Base-by-base conservation (phyloP, 1,140 invertebrate species). In the Drosophila mauritiana region DNA sequence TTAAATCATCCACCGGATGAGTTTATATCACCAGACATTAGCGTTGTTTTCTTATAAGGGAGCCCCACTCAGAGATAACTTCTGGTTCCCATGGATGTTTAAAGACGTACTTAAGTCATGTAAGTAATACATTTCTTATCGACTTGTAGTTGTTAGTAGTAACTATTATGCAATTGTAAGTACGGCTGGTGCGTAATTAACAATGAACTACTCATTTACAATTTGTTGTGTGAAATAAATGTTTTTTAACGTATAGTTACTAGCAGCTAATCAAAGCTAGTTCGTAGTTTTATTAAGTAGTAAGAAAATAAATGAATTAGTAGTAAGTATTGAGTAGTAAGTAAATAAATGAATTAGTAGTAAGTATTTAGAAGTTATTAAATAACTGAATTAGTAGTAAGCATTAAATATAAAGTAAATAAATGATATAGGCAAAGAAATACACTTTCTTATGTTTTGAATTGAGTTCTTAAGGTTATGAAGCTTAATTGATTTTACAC, bases 1-100 rank as follows among this genome's bases (percentile, higher is more conserved):
- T 75, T 57, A 80, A 70, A 64, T 61, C 58, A 72, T 64, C 56
- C 45, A 11, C 22, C 31, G 67, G 36, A 53, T 15, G 36, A 51
- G 15, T 36, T 25, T 27, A 42, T 68, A 27, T 64, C 64, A 51
- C 7, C 5, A 37, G 25, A 22, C 31, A 11, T 27, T 22, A 17
- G 27, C 27, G 15, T 36, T 22, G 46, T 27, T 4, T 17, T 6
- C 2, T 31, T 0, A 8, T 11, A 4, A 43, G 57, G 59, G 17
- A 49, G 12, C 8, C n/a, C 36, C 37, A 22, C n/a, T 11, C 45
- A 8, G 8, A 52, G 64, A 68, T 64, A 65, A 31, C 10, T 37
- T 22, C 12, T 27, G 3, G 25, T 43, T 63, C 52, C 36, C 58
- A 56, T 62, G 25, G 49, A 12, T 27, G 15, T 8, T 17, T 20